These are phyloP conservation scores for Cataglyphis albicans DNA, from an alignment of 2,888 invertebrate species.

Conservation along the genomic window DNA sequence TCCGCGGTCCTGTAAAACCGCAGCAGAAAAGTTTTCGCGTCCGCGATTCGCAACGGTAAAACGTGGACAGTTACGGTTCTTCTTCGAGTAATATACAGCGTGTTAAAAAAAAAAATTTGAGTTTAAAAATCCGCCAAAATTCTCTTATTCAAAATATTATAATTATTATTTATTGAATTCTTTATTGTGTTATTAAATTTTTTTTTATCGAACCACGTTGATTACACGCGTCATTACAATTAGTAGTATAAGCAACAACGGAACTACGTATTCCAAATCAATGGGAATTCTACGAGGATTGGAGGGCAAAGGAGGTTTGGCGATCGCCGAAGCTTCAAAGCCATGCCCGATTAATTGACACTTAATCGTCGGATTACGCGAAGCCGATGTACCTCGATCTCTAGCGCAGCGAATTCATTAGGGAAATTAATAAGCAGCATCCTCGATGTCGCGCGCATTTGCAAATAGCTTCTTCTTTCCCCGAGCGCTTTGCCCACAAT, in stretches of 20 bases:
- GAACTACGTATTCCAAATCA: not conserved
- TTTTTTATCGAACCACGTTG: not conserved
- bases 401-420: constrained; percentile 74
- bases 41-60: constrained; percentile 61
- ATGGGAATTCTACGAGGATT: not conserved
- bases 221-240: not conserved
- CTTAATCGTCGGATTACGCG: constrained; percentile 76
- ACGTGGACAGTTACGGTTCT: constrained; percentile 62
- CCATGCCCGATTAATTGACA: constrained; percentile 75
- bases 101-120: not conserved
- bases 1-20: constrained; percentile 74
- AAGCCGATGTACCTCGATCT: constrained; percentile 47
- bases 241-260: not conserved
- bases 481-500: constrained; percentile 23
- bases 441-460: constrained; percentile 57
- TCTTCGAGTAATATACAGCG: constrained; percentile 35
- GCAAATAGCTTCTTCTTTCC: constrained; percentile 75
- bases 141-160: not conserved
- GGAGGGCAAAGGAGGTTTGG: not conserved
- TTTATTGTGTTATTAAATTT: not conserved
- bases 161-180: not conserved
- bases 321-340: constrained; percentile 43
- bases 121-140: not conserved
- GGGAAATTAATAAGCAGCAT: constrained; percentile 77
- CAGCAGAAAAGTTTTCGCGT: constrained; percentile 66